Conservation (phyloP, 2,888 invertebrate species). For the Ochlodes sylvanus region DNA sequence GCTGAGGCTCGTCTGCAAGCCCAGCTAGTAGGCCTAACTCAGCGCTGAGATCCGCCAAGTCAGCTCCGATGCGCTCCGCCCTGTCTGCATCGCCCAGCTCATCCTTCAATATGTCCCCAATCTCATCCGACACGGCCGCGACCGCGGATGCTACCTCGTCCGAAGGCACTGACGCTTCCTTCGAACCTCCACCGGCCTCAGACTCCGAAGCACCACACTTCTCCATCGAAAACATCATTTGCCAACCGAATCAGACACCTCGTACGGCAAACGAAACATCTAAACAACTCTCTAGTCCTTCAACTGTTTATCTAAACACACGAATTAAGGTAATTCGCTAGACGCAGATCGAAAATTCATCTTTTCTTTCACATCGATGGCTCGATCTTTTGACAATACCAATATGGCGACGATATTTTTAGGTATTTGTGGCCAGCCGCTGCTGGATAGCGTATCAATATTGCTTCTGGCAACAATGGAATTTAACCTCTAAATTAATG, state of each 20-base stretch:
- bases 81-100: conserved; percentile 75
- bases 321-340: conserved; percentile 64
- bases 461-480: conserved; percentile 60
- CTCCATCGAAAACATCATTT: conserved; percentile 81
- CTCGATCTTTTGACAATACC: conserved; percentile 84
- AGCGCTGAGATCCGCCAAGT: conserved; percentile 75
- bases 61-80: conserved; percentile 75
- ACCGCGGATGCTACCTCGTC: conserved; percentile 77
- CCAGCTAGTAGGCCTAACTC: conserved; percentile 77
- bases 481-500: conserved; percentile 1
- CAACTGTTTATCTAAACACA: conserved; percentile 68
- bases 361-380: conserved; percentile 80
- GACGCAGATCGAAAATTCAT: conserved; percentile 67
- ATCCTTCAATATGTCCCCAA: conserved; percentile 78
- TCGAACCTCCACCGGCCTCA: conserved; percentile 66
- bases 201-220: conserved; percentile 72
- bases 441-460: conserved; percentile 62
- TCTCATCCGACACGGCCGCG: conserved; percentile 77
- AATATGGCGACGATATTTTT: conserved; percentile 85
- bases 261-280: conserved; percentile 76
- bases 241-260: conserved; percentile 71
- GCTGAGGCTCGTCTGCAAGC: conserved; percentile 70
- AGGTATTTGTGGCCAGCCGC: conserved; percentile 80
- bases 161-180: conserved; percentile 64
- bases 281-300: conserved; percentile 64